Percentiles rank a stretch among this genome's conserved stretches.
These are phyloP conservation scores for Eumacrocentrus americanus DNA, from an alignment of 2,888 invertebrate genomes.

Conservation along the genomic window DNA sequence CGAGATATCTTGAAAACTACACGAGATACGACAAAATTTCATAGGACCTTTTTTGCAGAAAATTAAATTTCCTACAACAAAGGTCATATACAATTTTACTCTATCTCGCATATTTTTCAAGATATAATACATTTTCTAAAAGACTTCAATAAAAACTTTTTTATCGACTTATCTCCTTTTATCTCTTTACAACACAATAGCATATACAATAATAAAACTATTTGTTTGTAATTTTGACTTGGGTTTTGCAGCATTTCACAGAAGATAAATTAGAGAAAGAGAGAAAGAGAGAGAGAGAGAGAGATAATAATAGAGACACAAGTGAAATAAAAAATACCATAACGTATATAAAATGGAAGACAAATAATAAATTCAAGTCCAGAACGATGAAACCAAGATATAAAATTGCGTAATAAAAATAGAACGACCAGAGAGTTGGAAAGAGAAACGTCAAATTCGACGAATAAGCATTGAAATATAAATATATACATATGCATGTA, in stretches of 20 bases:
- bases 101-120: too few species aligned
- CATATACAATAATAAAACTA: neutral
- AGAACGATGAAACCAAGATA: neutral
- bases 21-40: too few species aligned
- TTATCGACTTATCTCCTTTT: too few species aligned
- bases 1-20: too few species aligned
- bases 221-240: conserved; percentile 15
- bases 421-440: conserved; percentile 2
- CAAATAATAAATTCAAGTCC: too few species aligned
- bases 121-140: too few species aligned
- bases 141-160: neutral
- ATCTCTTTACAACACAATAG: too few species aligned
- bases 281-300: neutral
- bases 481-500: neutral
- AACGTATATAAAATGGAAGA: too few species aligned
- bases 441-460: conserved; percentile 11
- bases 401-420: neutral
- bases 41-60: too few species aligned
- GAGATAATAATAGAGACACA: neutral
- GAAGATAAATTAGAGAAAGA: neutral
- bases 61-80: too few species aligned
- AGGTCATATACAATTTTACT: too few species aligned
- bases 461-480: too few species aligned
- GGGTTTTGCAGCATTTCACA: neutral
- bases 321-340: neutral